Percentiles rank a stretch among this genome's conserved stretches.
Evolutionary conservation across 2,888 invertebrate genomes (phyloP).

Genomic region (Caenorhabditis panamensis): DNA sequence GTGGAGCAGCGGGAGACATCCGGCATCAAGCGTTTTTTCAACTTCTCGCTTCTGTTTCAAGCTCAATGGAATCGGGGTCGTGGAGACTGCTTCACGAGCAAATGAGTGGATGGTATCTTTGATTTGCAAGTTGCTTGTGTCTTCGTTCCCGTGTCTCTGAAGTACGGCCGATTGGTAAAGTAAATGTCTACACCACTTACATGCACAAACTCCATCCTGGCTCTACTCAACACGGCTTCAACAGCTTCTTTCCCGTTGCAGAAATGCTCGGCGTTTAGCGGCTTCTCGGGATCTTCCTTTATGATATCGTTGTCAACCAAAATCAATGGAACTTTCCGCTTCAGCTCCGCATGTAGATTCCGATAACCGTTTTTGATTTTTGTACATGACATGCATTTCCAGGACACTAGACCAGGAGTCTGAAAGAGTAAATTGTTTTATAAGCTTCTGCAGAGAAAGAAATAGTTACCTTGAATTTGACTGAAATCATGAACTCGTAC

Average conservation of each 20-base stretch:
- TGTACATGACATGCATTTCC: constrained; percentile 50
- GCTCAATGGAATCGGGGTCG: constrained; percentile 31
- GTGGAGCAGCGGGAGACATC: constrained; percentile 37
- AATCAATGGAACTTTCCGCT: constrained; percentile 54
- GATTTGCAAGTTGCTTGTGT: background rate
- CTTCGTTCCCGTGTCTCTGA: constrained; percentile 40
- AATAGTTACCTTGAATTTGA: constrained; percentile 58
- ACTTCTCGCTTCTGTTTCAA: constrained; percentile 27
- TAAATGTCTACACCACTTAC: constrained; percentile 7
- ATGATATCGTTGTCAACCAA: constrained; percentile 59
- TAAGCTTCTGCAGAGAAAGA: too few relatives aligned
- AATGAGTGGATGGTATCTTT: constrained; percentile 39
- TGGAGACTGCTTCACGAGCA: constrained; percentile 30
- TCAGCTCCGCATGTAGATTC: constrained; percentile 25
- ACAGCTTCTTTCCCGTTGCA: constrained; percentile 56
- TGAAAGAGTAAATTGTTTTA: constrained; percentile 39
- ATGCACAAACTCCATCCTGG: constrained; percentile 47
- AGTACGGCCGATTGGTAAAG: background rate
- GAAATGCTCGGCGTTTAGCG: constrained; percentile 58
- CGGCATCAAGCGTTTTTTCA: constrained; percentile 27
- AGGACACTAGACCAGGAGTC: constrained; percentile 55
- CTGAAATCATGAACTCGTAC: constrained; percentile 57
- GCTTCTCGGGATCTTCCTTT: constrained; percentile 57
- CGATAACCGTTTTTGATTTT: constrained; percentile 56
- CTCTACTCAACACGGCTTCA: constrained; percentile 39